phyloP scores from a whole-genome alignment of 2,888 invertebrate genomes.

The Emmelina monodactyla region DNA sequence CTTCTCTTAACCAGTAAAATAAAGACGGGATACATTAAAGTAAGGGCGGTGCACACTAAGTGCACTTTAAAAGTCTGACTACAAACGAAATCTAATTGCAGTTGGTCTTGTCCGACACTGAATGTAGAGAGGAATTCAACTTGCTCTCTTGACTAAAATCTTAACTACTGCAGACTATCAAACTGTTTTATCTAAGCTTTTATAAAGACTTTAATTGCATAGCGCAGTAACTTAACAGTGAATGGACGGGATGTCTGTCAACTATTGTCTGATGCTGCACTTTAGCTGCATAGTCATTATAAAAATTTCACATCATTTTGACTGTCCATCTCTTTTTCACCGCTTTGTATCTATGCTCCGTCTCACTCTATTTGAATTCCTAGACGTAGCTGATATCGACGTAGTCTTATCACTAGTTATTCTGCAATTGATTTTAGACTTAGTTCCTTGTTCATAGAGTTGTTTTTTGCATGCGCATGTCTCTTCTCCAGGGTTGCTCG shows the following conservation, averaged over 20 bases:
- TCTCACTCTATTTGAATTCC: slow-evolving; percentile 44
- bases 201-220: no score
- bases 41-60: no score
- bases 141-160: no score
- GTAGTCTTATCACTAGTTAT: slow-evolving; percentile 49
- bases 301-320: slow-evolving; percentile 59
- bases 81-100: no score
- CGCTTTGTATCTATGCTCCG: slow-evolving; percentile 12
- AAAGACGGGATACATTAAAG: no score
- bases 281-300: slow-evolving; percentile 51
- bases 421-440: slow-evolving; percentile 24
- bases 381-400: slow-evolving; percentile 63
- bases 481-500: slow-evolving; percentile 39
- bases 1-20: no score
- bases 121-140: no score
- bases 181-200: no score
- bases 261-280: slow-evolving; percentile 44
- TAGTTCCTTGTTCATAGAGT: slow-evolving; percentile 27
- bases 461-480: slow-evolving; percentile 24
- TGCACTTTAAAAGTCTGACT: no score
- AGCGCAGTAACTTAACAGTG: no score
- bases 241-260: not conserved
- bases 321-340: slow-evolving; percentile 30
- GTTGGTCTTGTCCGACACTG: no score
- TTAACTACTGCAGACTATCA: no score